A percentile compares a stretch with the other conserved stretches of the same genome.
These are phyloP conservation scores for Centropyge bicolor DNA, from an alignment of 2,797 vertebrate genomes.

Conservation along the genomic window DNA sequence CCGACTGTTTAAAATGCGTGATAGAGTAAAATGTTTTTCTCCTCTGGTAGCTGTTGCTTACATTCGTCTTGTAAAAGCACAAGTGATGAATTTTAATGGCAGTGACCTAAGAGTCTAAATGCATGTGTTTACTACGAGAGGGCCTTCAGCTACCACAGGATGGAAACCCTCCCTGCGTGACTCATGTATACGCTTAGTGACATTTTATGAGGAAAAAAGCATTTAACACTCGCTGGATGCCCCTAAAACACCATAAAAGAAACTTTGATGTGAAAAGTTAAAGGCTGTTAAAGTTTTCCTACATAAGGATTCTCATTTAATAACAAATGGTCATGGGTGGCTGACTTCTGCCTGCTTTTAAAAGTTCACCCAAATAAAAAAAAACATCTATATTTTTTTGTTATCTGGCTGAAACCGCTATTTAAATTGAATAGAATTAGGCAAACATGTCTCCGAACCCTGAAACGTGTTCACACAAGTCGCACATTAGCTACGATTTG, in stretches of 20 bases:
- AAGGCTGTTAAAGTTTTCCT: constrained; percentile 47
- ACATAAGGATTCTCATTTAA: constrained; percentile 45
- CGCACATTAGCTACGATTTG: background rate
- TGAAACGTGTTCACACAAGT: constrained; percentile 1
- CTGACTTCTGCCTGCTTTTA: constrained; percentile 1
- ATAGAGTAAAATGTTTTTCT: constrained; percentile 12
- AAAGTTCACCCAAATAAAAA: constrained; percentile 1
- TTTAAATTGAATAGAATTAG: background rate
- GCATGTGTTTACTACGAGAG: constrained; percentile 23
- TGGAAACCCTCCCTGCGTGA: constrained; percentile 56
- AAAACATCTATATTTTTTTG: background rate
- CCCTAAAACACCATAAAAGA: constrained; percentile 36
- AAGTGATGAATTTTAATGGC: constrained; percentile 46
- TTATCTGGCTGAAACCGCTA: background rate
- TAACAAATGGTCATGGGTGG: constrained; percentile 33
- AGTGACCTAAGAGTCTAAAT: constrained; percentile 47
- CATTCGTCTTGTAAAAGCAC: constrained; percentile 32
- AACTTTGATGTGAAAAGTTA: constrained; percentile 59
- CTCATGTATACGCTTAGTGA: constrained; percentile 48
- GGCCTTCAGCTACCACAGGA: constrained; percentile 25
- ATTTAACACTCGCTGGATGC: constrained; percentile 58
- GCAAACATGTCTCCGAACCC: background rate
- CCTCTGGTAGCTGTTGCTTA: background rate
- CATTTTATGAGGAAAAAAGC: constrained; percentile 63
- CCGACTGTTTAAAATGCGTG: constrained; percentile 33